Conservation (phyloP, 2,888 invertebrate species). For the Poecilus cupreus region DNA sequence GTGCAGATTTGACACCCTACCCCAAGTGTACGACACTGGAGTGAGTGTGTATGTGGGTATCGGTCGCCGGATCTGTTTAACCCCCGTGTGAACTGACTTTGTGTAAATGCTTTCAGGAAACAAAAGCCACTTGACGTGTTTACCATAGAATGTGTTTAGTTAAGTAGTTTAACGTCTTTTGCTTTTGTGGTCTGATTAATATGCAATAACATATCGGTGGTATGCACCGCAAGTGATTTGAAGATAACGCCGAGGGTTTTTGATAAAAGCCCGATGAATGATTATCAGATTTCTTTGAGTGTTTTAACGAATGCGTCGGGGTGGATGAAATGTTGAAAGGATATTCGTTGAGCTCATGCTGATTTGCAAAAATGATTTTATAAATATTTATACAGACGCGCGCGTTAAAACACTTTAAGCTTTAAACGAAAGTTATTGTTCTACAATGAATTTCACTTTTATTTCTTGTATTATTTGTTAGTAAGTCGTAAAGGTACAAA, state of each 20-base stretch:
- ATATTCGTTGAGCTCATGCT: conserved; percentile 26
- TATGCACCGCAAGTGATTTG: neutral
- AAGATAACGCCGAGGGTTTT: conserved; percentile 7
- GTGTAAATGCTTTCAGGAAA: conserved; percentile 46
- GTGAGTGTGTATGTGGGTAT: neutral
- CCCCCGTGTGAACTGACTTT: conserved; percentile 53
- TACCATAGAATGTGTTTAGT: conserved; percentile 43
- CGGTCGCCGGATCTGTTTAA: conserved; percentile 36
- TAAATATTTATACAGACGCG: conserved; percentile 14
- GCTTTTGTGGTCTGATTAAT: conserved; percentile 41
- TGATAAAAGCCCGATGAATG: conserved; percentile 20
- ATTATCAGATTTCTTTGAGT: conserved; percentile 31
- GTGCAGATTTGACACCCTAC: neutral
- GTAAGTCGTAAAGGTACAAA: too few species aligned
- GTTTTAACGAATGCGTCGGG: conserved; percentile 12
- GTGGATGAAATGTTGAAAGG: neutral
- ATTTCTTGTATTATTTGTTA: neutral
- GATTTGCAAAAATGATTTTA: conserved; percentile 39
- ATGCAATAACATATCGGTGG: conserved; percentile 32
- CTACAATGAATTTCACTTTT: neutral
- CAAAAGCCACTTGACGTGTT: conserved; percentile 50
- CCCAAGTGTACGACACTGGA: neutral
- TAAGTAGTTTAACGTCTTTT: conserved; percentile 50
- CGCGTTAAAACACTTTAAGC: neutral
- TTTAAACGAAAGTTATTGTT: neutral